phyloP scores from a whole-genome alignment of 2,888 invertebrate species.

The Axea sp. region DNA sequence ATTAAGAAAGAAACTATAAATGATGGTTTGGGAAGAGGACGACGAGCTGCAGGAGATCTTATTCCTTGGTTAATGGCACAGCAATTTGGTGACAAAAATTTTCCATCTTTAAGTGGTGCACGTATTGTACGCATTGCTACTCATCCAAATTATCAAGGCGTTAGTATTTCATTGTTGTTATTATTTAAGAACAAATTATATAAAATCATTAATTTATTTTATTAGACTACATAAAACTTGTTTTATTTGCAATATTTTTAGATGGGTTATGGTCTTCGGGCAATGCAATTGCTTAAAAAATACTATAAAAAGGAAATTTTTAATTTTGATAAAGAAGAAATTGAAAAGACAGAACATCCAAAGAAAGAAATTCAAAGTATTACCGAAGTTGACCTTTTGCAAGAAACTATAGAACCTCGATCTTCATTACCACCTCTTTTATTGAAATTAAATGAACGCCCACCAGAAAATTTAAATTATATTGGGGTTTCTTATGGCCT shows the following conservation, averaged over 20 bases:
- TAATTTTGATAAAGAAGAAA: slow-evolving; percentile 83
- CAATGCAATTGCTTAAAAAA: slow-evolving; percentile 89
- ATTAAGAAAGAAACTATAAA: slow-evolving; percentile 85
- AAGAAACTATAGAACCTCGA: slow-evolving; percentile 88
- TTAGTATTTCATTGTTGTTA: slow-evolving; percentile 74
- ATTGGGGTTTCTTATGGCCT: slow-evolving; percentile 96
- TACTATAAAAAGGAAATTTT: slow-evolving; percentile 93
- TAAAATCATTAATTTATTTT: no score
- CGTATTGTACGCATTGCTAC: slow-evolving; percentile 98
- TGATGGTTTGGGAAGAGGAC: slow-evolving; percentile 91
- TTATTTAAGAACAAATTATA: slow-evolving; percentile 43
- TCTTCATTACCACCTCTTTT: slow-evolving; percentile 92
- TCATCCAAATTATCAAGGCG: slow-evolving; percentile 97
- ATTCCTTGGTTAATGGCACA: slow-evolving; percentile 99
- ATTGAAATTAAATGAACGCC: slow-evolving; percentile 90
- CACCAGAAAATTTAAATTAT: slow-evolving; percentile 93
- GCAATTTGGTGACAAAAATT: slow-evolving; percentile 96
- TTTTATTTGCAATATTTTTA: slow-evolving; percentile 79
- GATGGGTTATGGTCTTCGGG: slow-evolving; percentile 98
- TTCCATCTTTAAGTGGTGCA: slow-evolving; percentile 93
- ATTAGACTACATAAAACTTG: no score
- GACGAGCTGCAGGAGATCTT: slow-evolving; percentile 96
- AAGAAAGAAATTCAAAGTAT: slow-evolving; percentile 81
- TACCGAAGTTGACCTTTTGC: slow-evolving; percentile 83
- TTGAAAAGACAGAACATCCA: slow-evolving; percentile 61